Base-by-base conservation (phyloP, 2,888 invertebrate genomes). In the Eudasyphora cyanicolor region DNA sequence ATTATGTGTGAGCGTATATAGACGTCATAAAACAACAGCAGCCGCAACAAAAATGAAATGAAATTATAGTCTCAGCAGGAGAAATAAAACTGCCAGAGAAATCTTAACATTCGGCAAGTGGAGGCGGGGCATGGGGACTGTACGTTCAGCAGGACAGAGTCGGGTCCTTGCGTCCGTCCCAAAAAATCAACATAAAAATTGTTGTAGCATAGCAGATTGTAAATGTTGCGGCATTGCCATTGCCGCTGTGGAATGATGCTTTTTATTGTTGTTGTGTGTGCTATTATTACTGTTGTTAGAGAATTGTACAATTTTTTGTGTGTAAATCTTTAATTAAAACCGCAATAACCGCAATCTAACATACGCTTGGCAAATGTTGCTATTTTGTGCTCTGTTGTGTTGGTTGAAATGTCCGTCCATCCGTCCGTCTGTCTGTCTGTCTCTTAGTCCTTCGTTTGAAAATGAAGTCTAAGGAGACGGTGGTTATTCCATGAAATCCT, bases 251-350 rank as follows among this genome's bases (percentile, higher is more conserved):
- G 62, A 57, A 57, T 57, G 14, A 57, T 57, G 21, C 14, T 24
- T 60, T 17, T 60, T 57, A 24, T 57, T 57, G 27, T 62, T 62
- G 62, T 32, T 62, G n/a, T 42, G 21, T 42, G 8, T 42, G 42
- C 60, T 42, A 67, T 67, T 67, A 67, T 38, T 24, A 42, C 38
- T 42, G 67, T 24, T 38, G 67, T 67, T 67, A 67, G 67, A 60
- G 60, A 67, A 42, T 71, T 54, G 51, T 51, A 49, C 51, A 49
- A 6, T 73, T 67, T 73, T 35, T 76, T 75, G 51, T 81, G 71
- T 73, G 64, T 76, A 81, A 81, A 45, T 81, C 84, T 84, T 84
- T 84, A 84, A 84, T 84, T 84, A 84, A 83, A 84, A 76, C 80
- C 83, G 75, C 83, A 80, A 84, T 78, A 81, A 76, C 84, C 78